Conservation (phyloP, 2,888 invertebrate genomes). For the Drosophila paranaensis region DNA sequence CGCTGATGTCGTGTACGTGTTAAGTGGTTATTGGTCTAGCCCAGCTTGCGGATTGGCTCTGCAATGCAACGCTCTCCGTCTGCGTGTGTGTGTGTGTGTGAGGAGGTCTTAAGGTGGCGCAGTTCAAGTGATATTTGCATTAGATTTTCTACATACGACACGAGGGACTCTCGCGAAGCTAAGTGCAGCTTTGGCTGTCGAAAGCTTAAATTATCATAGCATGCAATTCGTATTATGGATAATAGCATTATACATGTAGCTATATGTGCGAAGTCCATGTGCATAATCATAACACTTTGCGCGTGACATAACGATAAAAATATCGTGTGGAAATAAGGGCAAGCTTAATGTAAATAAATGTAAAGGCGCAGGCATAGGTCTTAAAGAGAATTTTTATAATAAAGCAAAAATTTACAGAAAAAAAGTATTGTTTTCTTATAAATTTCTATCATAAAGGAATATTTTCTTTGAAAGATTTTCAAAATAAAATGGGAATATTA, state of each 20-base stretch:
- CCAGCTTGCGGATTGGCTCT: slow-evolving; percentile 32
- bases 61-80: slow-evolving; percentile 26
- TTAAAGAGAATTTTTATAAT: not conserved
- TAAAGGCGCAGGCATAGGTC: not conserved
- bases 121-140: slow-evolving; percentile 68
- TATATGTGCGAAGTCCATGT: not conserved
- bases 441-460: too few relatives aligned
- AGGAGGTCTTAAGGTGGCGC: slow-evolving; percentile 32
- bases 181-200: slow-evolving; percentile 12
- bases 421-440: too few relatives aligned
- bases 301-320: slow-evolving; percentile 25
- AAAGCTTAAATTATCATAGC: slow-evolving; percentile 23
- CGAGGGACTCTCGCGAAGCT: slow-evolving; percentile 12
- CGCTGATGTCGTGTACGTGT: slow-evolving; percentile 62
- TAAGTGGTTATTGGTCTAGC: slow-evolving; percentile 70
- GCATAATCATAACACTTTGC: slow-evolving; percentile 14
- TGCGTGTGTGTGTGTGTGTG: too few relatives aligned
- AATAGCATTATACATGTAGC: slow-evolving; percentile 12
- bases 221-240: slow-evolving; percentile 24
- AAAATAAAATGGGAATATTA: too few relatives aligned
- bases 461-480: too few relatives aligned
- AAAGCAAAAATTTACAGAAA: too few relatives aligned
- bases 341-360: not conserved
- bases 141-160: slow-evolving; percentile 52
- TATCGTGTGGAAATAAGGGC: not conserved